Conservation (phyloP, 2,888 invertebrate genomes). For the Dolichomitus sp. region DNA sequence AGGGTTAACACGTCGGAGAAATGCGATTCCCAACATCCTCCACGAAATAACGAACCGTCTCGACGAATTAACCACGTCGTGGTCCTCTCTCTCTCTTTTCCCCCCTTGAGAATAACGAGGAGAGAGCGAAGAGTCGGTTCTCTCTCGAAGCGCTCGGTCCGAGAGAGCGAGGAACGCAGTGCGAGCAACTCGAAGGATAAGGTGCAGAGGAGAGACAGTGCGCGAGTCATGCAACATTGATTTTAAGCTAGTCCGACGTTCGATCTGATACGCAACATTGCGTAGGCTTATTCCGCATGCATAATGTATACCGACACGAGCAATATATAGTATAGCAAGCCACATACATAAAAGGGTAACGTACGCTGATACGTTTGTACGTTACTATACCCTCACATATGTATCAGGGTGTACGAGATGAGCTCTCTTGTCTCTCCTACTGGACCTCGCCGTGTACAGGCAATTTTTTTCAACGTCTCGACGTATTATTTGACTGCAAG, state of each 20-base stretch:
- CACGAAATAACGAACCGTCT: slow-evolving; percentile 20
- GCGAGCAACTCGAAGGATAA: slow-evolving; percentile 26
- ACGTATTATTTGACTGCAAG: slow-evolving; percentile 59
- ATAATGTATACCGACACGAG: slow-evolving; percentile 64
- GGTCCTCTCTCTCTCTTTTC: not conserved
- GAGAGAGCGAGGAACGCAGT: slow-evolving; percentile 3
- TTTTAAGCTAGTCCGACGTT: slow-evolving; percentile 78
- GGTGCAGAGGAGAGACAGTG: slow-evolving; percentile 19
- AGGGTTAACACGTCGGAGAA: not conserved
- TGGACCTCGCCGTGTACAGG: slow-evolving; percentile 19
- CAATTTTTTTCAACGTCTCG: slow-evolving; percentile 51
- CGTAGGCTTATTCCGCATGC: slow-evolving; percentile 69
- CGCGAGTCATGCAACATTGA: slow-evolving; percentile 70
- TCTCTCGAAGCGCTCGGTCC: not conserved
- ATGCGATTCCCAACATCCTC: not conserved
- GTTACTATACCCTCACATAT: not conserved
- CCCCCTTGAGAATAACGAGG: slow-evolving; percentile 19
- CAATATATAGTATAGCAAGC: slow-evolving; percentile 46
- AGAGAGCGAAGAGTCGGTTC: slow-evolving; percentile 16
- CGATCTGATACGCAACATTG: slow-evolving; percentile 77
- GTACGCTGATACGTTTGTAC: slow-evolving; percentile 20
- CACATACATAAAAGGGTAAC: slow-evolving; percentile 47
- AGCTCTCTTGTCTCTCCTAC: slow-evolving; percentile 23
- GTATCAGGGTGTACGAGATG: slow-evolving; percentile 31
- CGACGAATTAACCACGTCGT: slow-evolving; percentile 21